A percentile compares a stretch with the other conserved stretches of the same genome.
Evolutionary conservation across 1,140 invertebrate genomes (phyloP).

Genomic region (Pseudoatta argentina): DNA sequence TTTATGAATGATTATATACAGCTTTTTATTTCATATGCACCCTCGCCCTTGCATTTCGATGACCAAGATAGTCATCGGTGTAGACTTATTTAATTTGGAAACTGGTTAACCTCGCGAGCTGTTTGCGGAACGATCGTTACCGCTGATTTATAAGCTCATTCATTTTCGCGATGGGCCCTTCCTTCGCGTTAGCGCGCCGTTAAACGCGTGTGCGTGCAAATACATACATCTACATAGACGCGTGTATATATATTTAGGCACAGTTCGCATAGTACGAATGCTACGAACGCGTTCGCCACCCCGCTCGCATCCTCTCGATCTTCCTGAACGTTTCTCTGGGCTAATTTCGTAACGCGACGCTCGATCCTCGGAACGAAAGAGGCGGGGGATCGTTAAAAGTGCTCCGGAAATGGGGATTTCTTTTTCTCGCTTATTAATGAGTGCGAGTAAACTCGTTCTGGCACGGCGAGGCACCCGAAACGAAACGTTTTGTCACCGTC

Average conservation of each 20-base stretch:
- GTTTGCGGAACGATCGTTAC: conserved; percentile 77
- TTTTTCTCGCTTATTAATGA: conserved; percentile 62
- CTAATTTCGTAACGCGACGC: conserved; percentile 61
- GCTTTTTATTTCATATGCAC: not conserved
- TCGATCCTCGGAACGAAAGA: conserved; percentile 50
- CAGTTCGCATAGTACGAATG: conserved; percentile 54
- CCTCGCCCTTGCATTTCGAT: conserved; percentile 15
- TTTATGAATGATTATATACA: not conserved
- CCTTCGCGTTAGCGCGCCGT: conserved; percentile 33
- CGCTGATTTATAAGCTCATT: conserved; percentile 78
- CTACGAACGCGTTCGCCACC: conserved; percentile 28
- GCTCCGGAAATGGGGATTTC: conserved; percentile 58
- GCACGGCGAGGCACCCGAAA: conserved; percentile 44
- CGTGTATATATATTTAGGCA: conserved; percentile 57
- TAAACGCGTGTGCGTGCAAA: conserved; percentile 37
- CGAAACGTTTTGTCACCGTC: conserved; percentile 55
- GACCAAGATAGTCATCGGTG: conserved; percentile 66
- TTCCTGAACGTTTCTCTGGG: conserved; percentile 13
- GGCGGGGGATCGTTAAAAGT: conserved; percentile 51
- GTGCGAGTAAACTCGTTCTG: conserved; percentile 46
- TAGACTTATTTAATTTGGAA: conserved; percentile 75
- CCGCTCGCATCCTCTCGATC: not conserved
- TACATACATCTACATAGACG: conserved; percentile 13
- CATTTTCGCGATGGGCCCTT: conserved; percentile 72
- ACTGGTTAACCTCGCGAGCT: conserved; percentile 68